phyloP scores from a whole-genome alignment of 1,140 invertebrate species.

The Colletes latitarsis region DNA sequence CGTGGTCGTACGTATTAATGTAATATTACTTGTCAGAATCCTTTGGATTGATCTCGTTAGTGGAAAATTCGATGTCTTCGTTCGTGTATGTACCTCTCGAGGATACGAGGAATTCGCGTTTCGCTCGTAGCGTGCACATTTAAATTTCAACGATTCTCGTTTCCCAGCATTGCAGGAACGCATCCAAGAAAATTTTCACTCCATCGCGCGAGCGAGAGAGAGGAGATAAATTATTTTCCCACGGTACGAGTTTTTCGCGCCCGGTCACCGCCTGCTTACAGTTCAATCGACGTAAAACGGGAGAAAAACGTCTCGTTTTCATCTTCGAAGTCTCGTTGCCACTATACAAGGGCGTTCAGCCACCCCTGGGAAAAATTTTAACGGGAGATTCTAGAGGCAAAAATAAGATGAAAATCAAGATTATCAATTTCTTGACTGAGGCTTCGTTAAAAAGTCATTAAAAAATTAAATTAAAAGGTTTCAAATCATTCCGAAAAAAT shows the following conservation, averaged over 20 bases:
- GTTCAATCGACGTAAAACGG: constrained; percentile 14
- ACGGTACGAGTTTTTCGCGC: constrained; percentile 10
- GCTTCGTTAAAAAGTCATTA: too few relatives aligned
- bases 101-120: not conserved
- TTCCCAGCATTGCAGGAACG: not conserved
- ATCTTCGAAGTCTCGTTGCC: too few relatives aligned
- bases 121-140: not conserved
- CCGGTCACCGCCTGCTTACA: not conserved
- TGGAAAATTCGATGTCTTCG: constrained; percentile 8
- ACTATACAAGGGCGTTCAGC: not conserved
- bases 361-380: too few relatives aligned
- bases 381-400: too few relatives aligned
- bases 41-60: constrained; percentile 7
- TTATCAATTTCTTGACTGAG: too few relatives aligned
- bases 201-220: too few relatives aligned
- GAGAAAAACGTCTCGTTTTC: not conserved
- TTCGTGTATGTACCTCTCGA: not conserved
- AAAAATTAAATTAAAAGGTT: too few relatives aligned
- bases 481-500: too few relatives aligned
- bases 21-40: not conserved
- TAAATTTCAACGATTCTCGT: constrained; percentile 14
- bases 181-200: not conserved
- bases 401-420: too few relatives aligned
- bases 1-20: not conserved
- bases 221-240: constrained; percentile 11